Conservation (phyloP, 2,888 invertebrate genomes). For the Clunio marinus region DNA sequence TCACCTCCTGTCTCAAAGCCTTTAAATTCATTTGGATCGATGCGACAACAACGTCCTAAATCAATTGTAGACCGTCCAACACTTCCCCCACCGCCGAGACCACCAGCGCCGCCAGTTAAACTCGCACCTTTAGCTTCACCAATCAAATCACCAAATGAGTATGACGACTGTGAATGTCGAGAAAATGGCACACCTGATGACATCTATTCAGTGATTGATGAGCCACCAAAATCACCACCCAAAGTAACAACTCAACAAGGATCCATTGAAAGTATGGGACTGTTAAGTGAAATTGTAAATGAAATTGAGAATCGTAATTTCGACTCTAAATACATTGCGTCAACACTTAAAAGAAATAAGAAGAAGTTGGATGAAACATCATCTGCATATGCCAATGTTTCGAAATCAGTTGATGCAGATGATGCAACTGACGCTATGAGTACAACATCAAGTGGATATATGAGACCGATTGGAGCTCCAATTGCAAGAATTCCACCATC, state of each 20-base stretch:
- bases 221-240: slow-evolving; percentile 58
- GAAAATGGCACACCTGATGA: slow-evolving; percentile 63
- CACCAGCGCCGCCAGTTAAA: slow-evolving; percentile 53
- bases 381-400: slow-evolving; percentile 63
- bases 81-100: slow-evolving; percentile 70
- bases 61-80: slow-evolving; percentile 70
- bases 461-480: slow-evolving; percentile 65
- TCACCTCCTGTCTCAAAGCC: slow-evolving; percentile 46
- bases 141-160: slow-evolving; percentile 54
- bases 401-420: slow-evolving; percentile 57
- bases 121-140: slow-evolving; percentile 41
- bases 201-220: slow-evolving; percentile 84
- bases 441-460: slow-evolving; percentile 68
- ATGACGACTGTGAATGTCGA: slow-evolving; percentile 72
- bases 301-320: slow-evolving; percentile 83
- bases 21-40: slow-evolving; percentile 76
- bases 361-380: slow-evolving; percentile 53
- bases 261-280: slow-evolving; percentile 67
- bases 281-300: slow-evolving; percentile 79
- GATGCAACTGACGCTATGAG: slow-evolving; percentile 60
- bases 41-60: slow-evolving; percentile 71
- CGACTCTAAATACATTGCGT: slow-evolving; percentile 81
- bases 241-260: slow-evolving; percentile 49
- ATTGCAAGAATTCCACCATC: slow-evolving; percentile 51
- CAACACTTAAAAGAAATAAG: slow-evolving; percentile 63